Conservation (phyloP, 2,797 vertebrate genomes). For the Sebastes matsubarae region DNA sequence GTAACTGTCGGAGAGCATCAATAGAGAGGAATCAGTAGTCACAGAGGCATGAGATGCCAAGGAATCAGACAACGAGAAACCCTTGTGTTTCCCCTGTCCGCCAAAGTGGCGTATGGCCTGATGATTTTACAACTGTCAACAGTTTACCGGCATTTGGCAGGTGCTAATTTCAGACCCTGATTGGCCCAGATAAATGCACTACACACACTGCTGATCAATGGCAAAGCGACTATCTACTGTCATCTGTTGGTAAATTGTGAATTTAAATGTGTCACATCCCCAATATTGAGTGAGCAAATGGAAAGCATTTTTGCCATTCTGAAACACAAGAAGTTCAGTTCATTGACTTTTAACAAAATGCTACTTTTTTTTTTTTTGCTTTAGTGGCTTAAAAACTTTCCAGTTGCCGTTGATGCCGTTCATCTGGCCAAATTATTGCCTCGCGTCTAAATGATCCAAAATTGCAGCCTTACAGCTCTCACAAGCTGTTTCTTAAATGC, state of each 20-base stretch:
- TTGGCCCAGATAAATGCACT: slow-evolving; percentile 28
- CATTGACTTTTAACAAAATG: slow-evolving; percentile 60
- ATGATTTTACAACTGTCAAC: too few species aligned
- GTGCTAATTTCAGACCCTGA: too few species aligned
- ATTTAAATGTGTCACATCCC: slow-evolving; percentile 54
- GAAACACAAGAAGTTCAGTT: slow-evolving; percentile 42
- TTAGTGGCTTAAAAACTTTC: slow-evolving; percentile 65
- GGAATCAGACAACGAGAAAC: too few species aligned
- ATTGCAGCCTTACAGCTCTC: slow-evolving; percentile 72
- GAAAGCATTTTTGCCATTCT: slow-evolving; percentile 45
- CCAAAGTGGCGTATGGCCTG: too few species aligned
- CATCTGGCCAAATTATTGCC: slow-evolving; percentile 78
- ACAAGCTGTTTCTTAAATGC: slow-evolving; percentile 82
- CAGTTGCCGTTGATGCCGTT: slow-evolving; percentile 69
- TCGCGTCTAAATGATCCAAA: slow-evolving; percentile 76
- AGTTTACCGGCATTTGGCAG: too few species aligned
- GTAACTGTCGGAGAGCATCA: too few species aligned
- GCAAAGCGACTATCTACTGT: slow-evolving; percentile 33
- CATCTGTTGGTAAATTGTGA: slow-evolving; percentile 49
- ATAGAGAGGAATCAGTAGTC: too few species aligned
- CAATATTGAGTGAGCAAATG: slow-evolving; percentile 42
- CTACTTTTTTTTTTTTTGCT: slow-evolving; percentile 33
- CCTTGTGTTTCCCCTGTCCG: too few species aligned
- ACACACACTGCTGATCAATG: slow-evolving; percentile 35
- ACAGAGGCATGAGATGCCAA: too few species aligned